These are phyloP conservation scores for Hystrix cristata DNA, from an alignment of 2,113 vertebrate species.

Conservation along the genomic window DNA sequence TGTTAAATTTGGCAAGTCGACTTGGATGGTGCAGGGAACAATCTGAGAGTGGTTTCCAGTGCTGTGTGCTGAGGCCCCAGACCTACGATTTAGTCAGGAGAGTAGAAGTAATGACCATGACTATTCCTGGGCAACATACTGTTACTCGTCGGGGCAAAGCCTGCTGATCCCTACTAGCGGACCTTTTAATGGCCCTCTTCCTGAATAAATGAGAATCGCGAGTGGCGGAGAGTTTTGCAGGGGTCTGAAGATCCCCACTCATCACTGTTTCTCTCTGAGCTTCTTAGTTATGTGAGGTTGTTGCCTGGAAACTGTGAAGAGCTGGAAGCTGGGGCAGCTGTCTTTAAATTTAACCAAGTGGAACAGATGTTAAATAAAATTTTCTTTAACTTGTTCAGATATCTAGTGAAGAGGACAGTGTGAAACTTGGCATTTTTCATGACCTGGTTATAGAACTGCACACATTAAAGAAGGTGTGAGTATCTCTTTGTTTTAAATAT, in stretches of 20 bases:
- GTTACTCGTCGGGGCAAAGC: slow-evolving; percentile 38
- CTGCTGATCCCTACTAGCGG: slow-evolving; percentile 23
- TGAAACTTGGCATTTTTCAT: slow-evolving; percentile 42
- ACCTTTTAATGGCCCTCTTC: slow-evolving; percentile 29
- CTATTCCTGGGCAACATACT: background rate
- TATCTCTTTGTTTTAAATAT: slow-evolving; percentile 34
- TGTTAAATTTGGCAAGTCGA: background rate
- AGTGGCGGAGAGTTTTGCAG: background rate
- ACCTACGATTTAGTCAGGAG: slow-evolving; percentile 11
- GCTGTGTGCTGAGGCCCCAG: background rate
- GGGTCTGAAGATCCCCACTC: background rate
- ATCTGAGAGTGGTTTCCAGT: background rate
- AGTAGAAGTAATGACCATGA: background rate
- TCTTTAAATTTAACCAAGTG: slow-evolving; percentile 53
- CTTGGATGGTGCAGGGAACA: background rate
- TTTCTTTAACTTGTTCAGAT: slow-evolving; percentile 51
- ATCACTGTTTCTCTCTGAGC: slow-evolving; percentile 26
- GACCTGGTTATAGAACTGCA: background rate
- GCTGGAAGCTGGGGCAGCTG: background rate
- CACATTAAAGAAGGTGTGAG: background rate
- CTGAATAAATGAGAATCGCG: background rate
- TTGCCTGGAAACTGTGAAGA: background rate
- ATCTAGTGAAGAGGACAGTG: background rate
- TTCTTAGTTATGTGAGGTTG: background rate
- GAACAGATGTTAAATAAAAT: slow-evolving; percentile 46